These are phyloP conservation scores for Molossus molossus DNA, from an alignment of 2,797 vertebrate species.

Conservation along the genomic window DNA sequence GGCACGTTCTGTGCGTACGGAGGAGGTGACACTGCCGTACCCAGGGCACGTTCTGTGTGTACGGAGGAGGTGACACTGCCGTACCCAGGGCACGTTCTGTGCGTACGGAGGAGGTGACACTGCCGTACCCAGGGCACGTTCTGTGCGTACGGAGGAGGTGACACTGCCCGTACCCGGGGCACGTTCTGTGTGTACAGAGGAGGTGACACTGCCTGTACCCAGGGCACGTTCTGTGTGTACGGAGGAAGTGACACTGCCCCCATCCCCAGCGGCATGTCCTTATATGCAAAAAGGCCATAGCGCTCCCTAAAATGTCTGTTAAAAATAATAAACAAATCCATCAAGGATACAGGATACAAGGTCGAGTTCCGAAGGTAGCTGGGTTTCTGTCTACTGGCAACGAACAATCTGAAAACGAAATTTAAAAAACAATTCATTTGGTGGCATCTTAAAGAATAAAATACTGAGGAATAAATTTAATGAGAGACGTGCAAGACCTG, in stretches of 20 bases:
- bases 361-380: background rate
- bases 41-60: no score
- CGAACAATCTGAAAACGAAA: conserved; percentile 62
- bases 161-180: no score
- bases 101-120: background rate
- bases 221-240: no score
- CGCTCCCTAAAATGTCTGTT: background rate
- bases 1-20: no score
- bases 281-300: background rate
- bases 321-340: conserved; percentile 40
- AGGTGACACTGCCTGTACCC: no score
- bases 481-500: background rate
- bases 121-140: background rate
- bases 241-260: background rate
- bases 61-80: no score
- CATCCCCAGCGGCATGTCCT: background rate
- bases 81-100: no score
- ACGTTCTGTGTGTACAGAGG: no score
- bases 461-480: conserved; percentile 59
- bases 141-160: no score
- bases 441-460: conserved; percentile 1
- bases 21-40: no score
- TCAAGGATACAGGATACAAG: background rate
- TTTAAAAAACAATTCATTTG: conserved; percentile 52
- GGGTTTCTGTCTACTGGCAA: background rate